A percentile compares a stretch with the other conserved stretches of the same genome.
Conservation (phyloP, 2,797 vertebrate species). For the Fistularia commersonii region DNA sequence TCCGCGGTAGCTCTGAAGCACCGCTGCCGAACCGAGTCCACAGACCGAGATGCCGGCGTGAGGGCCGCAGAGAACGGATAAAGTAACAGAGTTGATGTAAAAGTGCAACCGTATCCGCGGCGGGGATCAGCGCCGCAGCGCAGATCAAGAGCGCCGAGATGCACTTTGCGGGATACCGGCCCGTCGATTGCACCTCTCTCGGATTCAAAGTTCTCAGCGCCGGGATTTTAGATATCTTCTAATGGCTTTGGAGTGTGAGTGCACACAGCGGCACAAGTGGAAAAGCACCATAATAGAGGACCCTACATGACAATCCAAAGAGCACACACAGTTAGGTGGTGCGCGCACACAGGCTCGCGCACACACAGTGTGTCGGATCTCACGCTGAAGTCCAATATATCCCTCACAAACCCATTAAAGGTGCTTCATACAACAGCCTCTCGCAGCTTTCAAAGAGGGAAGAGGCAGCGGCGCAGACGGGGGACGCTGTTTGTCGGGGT, state of each 20-base stretch:
- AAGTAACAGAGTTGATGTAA: slow-evolving; percentile 54
- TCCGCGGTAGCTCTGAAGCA: slow-evolving; percentile 29
- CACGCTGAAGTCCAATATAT: slow-evolving; percentile 65
- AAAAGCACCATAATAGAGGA: slow-evolving; percentile 60
- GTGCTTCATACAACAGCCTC: slow-evolving; percentile 72
- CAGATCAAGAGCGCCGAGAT: slow-evolving; percentile 56
- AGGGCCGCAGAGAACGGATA: slow-evolving; percentile 54
- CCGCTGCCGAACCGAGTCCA: slow-evolving; percentile 10
- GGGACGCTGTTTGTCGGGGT: slow-evolving; percentile 47
- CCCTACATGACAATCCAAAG: slow-evolving; percentile 67
- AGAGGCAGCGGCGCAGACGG: slow-evolving; percentile 36
- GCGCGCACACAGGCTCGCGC: slow-evolving; percentile 12
- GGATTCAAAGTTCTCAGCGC: slow-evolving; percentile 65
- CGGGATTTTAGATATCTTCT: slow-evolving; percentile 68
- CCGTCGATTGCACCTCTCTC: slow-evolving; percentile 63
- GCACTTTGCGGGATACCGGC: slow-evolving; percentile 56
- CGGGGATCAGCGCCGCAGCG: slow-evolving; percentile 46
- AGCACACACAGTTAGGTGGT: slow-evolving; percentile 37
- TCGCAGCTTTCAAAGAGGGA: slow-evolving; percentile 52
- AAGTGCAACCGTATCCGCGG: slow-evolving; percentile 55
- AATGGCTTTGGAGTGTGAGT: slow-evolving; percentile 74
- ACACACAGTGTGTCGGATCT: slow-evolving; percentile 53
- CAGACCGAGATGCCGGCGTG: slow-evolving; percentile 34
- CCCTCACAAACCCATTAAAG: slow-evolving; percentile 72
- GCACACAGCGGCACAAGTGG: slow-evolving; percentile 63